phyloP scores from a whole-genome alignment of 2,888 invertebrate species.

The Disparrhopalites patrizii region DNA sequence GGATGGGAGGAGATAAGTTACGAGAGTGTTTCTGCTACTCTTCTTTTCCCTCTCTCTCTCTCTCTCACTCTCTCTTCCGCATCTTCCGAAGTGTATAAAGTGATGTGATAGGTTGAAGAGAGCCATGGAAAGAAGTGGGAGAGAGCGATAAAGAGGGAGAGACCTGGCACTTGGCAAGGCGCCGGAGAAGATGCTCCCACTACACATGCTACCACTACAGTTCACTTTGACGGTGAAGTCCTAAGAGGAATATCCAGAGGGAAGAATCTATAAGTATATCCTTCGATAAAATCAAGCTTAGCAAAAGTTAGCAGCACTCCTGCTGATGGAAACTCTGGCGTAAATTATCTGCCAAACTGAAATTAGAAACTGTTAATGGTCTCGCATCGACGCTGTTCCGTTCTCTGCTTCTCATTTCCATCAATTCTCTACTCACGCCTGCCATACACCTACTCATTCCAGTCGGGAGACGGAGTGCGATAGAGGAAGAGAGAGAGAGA shows the following conservation, averaged over 20 bases:
- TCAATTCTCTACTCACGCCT: conserved; percentile 5
- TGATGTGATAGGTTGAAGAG: conserved; percentile 8
- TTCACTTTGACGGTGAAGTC: too few species aligned
- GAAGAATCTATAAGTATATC: too few species aligned
- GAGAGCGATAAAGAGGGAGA: conserved; percentile 8
- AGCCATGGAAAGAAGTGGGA: too few species aligned
- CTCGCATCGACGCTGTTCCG: conserved; percentile 48
- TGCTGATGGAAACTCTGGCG: conserved; percentile 49
- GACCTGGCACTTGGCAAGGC: conserved; percentile 21
- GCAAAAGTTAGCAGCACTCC: conserved; percentile 45
- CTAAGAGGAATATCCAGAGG: too few species aligned
- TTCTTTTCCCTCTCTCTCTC: conserved; percentile 16
- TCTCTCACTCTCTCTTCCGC: neutral
- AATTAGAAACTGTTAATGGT: conserved; percentile 49
- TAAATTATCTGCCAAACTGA: conserved; percentile 49
- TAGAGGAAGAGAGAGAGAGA: neutral
- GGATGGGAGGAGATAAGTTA: too few species aligned
- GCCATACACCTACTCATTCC: neutral
- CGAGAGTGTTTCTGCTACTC: too few species aligned
- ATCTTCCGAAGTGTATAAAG: conserved; percentile 7
- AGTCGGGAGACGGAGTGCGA: neutral
- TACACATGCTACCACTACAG: too few species aligned
- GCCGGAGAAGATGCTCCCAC: conserved; percentile 16
- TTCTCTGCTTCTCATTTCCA: conserved; percentile 21
- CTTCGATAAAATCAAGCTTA: conserved; percentile 31